phyloP scores from a whole-genome alignment of 2,888 invertebrate species.

The Caenorhabditis sulstoni region DNA sequence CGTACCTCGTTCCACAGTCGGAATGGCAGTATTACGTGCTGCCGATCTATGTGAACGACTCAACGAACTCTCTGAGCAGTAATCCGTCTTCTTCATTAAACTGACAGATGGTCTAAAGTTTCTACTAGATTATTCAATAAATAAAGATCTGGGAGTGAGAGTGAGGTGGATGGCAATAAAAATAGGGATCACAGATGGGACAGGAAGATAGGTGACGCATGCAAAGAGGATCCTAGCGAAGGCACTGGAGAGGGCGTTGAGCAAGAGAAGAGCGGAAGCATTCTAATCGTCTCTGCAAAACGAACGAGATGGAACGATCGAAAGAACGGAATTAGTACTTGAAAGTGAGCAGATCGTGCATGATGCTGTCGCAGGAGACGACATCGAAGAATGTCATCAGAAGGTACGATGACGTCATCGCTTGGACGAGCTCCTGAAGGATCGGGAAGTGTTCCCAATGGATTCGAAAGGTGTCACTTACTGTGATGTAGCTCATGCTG shows the following conservation, averaged over 20 bases:
- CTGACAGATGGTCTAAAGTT: not conserved
- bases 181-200: conserved; percentile 4
- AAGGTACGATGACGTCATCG: conserved; percentile 61
- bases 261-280: not conserved
- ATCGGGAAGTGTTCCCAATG: not conserved
- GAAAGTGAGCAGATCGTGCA: conserved; percentile 60
- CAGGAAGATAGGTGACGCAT: not conserved
- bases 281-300: conserved; percentile 32
- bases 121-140: not conserved
- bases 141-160: conserved; percentile 3
- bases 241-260: conserved; percentile 10
- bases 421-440: conserved; percentile 65
- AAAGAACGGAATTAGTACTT: conserved; percentile 13
- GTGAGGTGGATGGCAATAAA: not conserved
- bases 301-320: not conserved
- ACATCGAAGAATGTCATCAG: conserved; percentile 68
- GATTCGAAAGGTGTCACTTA: too few relatives aligned
- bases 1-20: conserved; percentile 35
- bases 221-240: not conserved
- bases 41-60: conserved; percentile 49
- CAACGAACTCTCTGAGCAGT: conserved; percentile 5
- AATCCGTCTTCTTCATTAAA: conserved; percentile 1
- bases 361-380: conserved; percentile 62
- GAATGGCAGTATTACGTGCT: conserved; percentile 54
- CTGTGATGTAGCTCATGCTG: conserved; percentile 67